phyloP scores from a whole-genome alignment of 2,797 vertebrate species.

The Zalophus californianus region DNA sequence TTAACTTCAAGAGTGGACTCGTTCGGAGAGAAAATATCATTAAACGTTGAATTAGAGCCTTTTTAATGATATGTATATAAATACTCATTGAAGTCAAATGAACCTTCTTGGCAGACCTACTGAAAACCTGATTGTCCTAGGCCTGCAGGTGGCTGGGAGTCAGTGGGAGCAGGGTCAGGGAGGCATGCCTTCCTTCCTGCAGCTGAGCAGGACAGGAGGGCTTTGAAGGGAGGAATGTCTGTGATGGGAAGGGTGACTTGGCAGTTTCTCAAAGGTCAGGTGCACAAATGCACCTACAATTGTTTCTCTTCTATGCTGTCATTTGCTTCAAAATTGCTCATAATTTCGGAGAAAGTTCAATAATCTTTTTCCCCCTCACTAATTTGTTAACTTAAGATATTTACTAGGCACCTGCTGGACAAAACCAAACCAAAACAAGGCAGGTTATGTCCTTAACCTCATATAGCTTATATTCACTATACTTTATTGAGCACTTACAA shows the following conservation, averaged over 20 bases:
- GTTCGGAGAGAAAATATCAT: conserved; percentile 1
- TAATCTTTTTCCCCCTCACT: not conserved
- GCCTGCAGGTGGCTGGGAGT: conserved; percentile 2
- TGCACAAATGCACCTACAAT: not conserved
- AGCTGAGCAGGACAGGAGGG: conserved; percentile 24
- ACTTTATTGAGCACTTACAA: not conserved
- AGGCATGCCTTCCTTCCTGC: not conserved
- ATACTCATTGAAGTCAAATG: not conserved
- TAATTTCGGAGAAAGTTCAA: conserved; percentile 16
- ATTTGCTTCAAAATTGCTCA: not conserved
- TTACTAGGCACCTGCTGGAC: not conserved
- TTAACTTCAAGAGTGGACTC: not conserved
- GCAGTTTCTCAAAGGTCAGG: conserved; percentile 10
- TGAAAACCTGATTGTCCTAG: not conserved
- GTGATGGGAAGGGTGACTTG: not conserved
- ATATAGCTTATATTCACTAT: not conserved
- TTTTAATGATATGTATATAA: conserved; percentile 49
- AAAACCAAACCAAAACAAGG: not conserved
- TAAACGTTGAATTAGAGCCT: conserved; percentile 40
- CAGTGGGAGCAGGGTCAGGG: not conserved
- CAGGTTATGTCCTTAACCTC: not conserved
- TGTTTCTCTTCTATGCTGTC: not conserved
- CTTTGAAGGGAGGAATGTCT: conserved; percentile 44
- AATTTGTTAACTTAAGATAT: not conserved
- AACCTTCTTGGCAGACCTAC: not conserved